phyloP scores from a whole-genome alignment of 2,888 invertebrate species.

The Synanthedon andrenaeformis region DNA sequence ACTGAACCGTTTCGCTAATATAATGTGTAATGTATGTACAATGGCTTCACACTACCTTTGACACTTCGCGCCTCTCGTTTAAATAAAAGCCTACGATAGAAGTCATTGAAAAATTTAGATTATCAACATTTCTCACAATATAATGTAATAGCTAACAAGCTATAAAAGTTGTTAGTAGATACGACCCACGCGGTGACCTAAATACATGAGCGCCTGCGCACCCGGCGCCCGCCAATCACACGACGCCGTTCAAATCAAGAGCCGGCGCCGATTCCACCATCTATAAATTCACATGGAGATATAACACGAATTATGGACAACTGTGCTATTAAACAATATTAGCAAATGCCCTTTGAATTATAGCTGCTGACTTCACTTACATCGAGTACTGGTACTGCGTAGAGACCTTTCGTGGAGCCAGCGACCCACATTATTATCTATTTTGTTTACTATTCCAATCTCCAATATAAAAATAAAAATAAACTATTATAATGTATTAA shows the following conservation, averaged over 20 bases:
- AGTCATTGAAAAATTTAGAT: background rate
- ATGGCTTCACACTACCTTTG: too few relatives aligned
- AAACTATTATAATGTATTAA: too few relatives aligned
- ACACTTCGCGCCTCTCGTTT: too few relatives aligned
- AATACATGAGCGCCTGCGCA: slow-evolving; percentile 48
- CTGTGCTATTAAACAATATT: slow-evolving; percentile 39
- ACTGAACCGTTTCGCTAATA: too few relatives aligned
- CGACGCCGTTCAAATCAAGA: slow-evolving; percentile 49
- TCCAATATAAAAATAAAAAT: too few relatives aligned
- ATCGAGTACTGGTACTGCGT: background rate
- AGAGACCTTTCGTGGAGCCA: slow-evolving; percentile 10
- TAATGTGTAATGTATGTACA: too few relatives aligned
- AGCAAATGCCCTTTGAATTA: slow-evolving; percentile 41
- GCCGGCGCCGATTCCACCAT: slow-evolving; percentile 49
- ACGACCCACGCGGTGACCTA: slow-evolving; percentile 63
- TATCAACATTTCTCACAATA: background rate
- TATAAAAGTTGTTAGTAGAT: slow-evolving; percentile 35
- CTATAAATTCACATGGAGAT: slow-evolving; percentile 44
- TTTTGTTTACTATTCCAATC: too few relatives aligned
- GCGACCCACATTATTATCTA: background rate
- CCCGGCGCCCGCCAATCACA: slow-evolving; percentile 59
- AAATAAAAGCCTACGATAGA: too few relatives aligned
- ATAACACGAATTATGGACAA: slow-evolving; percentile 12
- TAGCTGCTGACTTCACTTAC: slow-evolving; percentile 14
- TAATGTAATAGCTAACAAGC: background rate